phyloP scores from a whole-genome alignment of 2,888 invertebrate species.

The Drosophila engyochracea region DNA sequence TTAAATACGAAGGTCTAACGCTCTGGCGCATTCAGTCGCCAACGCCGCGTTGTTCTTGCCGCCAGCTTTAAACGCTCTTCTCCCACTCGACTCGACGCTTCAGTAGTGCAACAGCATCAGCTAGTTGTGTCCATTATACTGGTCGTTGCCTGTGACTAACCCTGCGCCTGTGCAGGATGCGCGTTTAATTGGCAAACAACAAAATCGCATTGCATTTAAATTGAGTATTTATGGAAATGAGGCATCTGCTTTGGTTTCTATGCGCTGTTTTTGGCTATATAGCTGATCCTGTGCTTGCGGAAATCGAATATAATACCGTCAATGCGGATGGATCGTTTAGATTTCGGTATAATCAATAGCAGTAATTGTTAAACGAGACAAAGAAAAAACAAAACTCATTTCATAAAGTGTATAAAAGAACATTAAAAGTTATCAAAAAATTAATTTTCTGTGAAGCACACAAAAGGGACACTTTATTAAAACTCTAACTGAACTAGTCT shows the following conservation, averaged over 20 bases:
- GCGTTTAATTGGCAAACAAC: conserved; percentile 42
- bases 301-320: conserved; percentile 88
- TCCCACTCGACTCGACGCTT: background rate
- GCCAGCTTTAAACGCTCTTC: conserved; percentile 39
- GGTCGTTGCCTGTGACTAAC: conserved; percentile 15
- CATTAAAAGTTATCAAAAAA: background rate
- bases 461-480: background rate
- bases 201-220: conserved; percentile 15
- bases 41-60: conserved; percentile 82
- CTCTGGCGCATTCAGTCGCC: conserved; percentile 82
- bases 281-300: conserved; percentile 57
- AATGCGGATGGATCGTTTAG: conserved; percentile 91
- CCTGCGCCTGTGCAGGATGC: conserved; percentile 62
- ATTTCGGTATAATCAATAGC: conserved; percentile 87
- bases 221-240: conserved; percentile 57
- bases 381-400: background rate
- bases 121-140: conserved; percentile 15
- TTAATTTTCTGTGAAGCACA: background rate
- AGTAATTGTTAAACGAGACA: background rate
- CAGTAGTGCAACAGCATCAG: conserved; percentile 6
- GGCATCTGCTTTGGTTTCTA: conserved; percentile 43
- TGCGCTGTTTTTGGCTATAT: conserved; percentile 42
- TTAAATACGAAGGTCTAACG: conserved; percentile 82
- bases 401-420: background rate
- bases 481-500: background rate